Evolutionary conservation across 2,888 invertebrate species (phyloP), one percentile per base, ranked within the genome.

Genomic region (Adelphocoris suturalis): DNA sequence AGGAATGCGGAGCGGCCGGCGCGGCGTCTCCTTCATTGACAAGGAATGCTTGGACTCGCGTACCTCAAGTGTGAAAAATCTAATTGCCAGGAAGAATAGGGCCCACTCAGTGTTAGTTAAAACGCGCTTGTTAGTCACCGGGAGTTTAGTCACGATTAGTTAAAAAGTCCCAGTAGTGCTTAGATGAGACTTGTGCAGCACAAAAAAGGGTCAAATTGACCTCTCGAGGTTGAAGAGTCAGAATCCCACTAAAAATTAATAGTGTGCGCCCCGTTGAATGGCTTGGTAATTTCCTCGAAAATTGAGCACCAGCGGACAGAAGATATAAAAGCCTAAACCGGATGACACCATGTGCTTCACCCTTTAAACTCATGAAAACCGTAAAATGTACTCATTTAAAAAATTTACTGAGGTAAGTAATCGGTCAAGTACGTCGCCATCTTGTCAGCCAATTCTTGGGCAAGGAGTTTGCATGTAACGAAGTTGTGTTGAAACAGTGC

Each of bases 1-100:
- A 75, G 86, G 86, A 86, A 86, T 86, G 86, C 75, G 86, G 75
- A 86, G 86, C 46, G 86, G 86, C 86, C 75, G 86, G 75, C 75
- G 86, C 46, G 86, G 86, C 86, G 86, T 86, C 75, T 86, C 75
- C 14, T n/a, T 86, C 86, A 86, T 86, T 75, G 86, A 55, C 46
- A 75, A 86, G 86, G 86, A 86, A 86, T 86, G 86, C 76, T 57
- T 14, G 12, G 37, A 19, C 80, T 48, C 80, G 14, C 28, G 75
- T 13, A 78, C 78, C 46, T 28, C 7, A 12, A 19, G 81, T 47
- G 48, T 81, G 81, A 81, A 81, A 81, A 81, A 46, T 19, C 52
- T 82, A 82, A 82, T 52, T 82, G 82, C 48, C 48, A 19, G 46
- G 46, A n/a, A 48, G 80, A 68, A 68, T 68, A 27, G 68, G 27